Conservation (phyloP, 2,888 invertebrate genomes). For the Watsonalla binaria region DNA sequence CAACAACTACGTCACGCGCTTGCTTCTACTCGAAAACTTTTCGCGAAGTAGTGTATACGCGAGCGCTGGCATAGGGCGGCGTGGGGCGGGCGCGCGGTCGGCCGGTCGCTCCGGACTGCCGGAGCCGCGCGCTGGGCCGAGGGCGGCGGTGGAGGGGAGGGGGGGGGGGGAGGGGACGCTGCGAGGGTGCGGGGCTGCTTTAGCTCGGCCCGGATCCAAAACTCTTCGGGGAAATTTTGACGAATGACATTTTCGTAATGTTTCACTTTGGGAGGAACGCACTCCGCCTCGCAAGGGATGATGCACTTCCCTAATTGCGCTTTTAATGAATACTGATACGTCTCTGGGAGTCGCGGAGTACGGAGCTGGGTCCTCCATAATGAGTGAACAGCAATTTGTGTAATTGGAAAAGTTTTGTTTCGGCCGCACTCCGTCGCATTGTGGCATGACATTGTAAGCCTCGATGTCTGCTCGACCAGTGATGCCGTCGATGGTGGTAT, state of each 20-base stretch:
- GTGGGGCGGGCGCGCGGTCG: conserved; percentile 15
- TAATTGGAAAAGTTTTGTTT: conserved; percentile 40
- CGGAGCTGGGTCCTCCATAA: conserved; percentile 10
- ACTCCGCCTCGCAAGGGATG: conserved; percentile 25
- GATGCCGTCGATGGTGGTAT: too few species aligned
- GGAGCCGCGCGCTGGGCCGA: conserved; percentile 10
- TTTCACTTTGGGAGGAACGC: conserved; percentile 43
- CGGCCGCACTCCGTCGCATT: background rate
- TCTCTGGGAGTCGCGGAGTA: conserved; percentile 10
- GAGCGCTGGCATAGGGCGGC: conserved; percentile 12
- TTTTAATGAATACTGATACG: conserved; percentile 57
- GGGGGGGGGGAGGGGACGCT: conserved; percentile 4
- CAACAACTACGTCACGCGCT: background rate
- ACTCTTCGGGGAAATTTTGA: conserved; percentile 65
- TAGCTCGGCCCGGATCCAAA: conserved; percentile 24
- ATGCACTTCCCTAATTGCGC: conserved; percentile 66
- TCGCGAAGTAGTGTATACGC: conserved; percentile 16
- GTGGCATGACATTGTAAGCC: too few species aligned
- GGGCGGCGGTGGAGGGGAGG: conserved; percentile 5
- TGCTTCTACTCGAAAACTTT: conserved; percentile 9
- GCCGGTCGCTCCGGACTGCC: conserved; percentile 18
- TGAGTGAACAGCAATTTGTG: conserved; percentile 37
- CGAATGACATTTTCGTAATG: conserved; percentile 65
- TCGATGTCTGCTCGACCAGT: background rate
- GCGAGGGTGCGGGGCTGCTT: conserved; percentile 6